Evolutionary conservation across 1,140 invertebrate species (phyloP).

Genomic region (Diplogasteroides magnus): DNA sequence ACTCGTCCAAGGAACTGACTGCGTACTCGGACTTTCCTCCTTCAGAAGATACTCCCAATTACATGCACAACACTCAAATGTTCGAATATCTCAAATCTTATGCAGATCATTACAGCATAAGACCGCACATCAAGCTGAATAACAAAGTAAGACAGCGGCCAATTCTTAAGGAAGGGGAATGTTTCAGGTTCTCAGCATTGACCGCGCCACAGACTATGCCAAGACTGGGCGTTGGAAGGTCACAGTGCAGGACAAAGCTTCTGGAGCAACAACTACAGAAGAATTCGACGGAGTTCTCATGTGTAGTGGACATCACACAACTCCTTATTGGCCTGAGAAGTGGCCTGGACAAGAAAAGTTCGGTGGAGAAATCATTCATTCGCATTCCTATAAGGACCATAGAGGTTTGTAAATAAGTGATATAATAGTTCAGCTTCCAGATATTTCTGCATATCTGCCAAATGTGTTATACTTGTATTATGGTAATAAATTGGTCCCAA

Average conservation of each 20-base stretch:
- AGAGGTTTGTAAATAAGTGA: constrained; percentile 34
- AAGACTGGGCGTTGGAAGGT: constrained; percentile 48
- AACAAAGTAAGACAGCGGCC: constrained; percentile 36
- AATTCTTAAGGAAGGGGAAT: constrained; percentile 42
- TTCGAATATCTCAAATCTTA: constrained; percentile 57
- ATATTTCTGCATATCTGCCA: neutral
- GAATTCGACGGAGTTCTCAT: constrained; percentile 52
- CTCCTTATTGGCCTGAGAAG: constrained; percentile 17
- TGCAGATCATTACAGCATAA: constrained; percentile 55
- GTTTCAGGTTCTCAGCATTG: constrained; percentile 13
- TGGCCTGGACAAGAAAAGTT: constrained; percentile 49
- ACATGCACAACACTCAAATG: constrained; percentile 56
- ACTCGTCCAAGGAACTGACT: constrained; percentile 59
- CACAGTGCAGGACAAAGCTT: constrained; percentile 13
- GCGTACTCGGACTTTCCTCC: constrained; percentile 59
- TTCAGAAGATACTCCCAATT: constrained; percentile 55
- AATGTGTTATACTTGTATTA: too few species aligned
- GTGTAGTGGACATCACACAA: constrained; percentile 25
- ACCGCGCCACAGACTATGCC: constrained; percentile 31
- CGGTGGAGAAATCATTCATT: constrained; percentile 57
- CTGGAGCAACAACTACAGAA: constrained; percentile 20
- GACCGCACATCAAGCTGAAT: constrained; percentile 40
- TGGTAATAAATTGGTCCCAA: too few species aligned
- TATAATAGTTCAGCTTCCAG: too few species aligned
- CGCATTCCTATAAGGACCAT: constrained; percentile 56